Evolutionary conservation across 64 coral and sea anemone genomes (phyloP), one percentile per base, ranked within the genome.

Genomic region (Orbicella faveolata): DNA sequence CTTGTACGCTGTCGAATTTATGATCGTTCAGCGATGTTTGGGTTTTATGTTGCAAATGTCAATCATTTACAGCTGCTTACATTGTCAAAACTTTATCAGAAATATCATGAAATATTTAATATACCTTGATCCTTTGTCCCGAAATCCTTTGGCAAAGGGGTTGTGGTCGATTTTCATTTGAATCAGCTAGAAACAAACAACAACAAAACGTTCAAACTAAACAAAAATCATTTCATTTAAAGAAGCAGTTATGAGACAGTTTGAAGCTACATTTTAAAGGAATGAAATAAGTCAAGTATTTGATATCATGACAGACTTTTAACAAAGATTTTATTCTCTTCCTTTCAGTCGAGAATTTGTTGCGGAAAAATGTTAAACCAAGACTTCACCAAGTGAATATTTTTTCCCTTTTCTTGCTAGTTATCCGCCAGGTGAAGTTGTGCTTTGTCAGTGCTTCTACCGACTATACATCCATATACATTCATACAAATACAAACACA

Each of bases 131-230:
- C 94, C 91, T 90, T 96, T 96, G 77, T 96, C 94, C 4, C 94
- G 88, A 76, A 96, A 96, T 51, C 94, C 94, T 77, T 96, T 96
- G 37, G 94, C 94, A 36, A 96, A 96, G 23, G 94, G 94, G 52
- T 96, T 96, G 78, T 96, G 94, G 77, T 96, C 94, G 76, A 96
- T 96, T 87, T 96, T 96, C 90, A 96, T 90, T 83, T 96, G 94
- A 74, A 96, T 96, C 48, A 96, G 52, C 94, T 96, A 20, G 26
- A 87, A 88, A 57, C 52, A 44, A 72, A 76, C n/a, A 70, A 87
- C 54, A 81, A 63, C 79, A 62, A 26, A 70, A n/a, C 20, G 9
- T 26, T n/a, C 35, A 26, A 62, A 81, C n/a, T 18, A 70, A 72
- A 67, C 35, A 20, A 35, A n/a, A 65, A 69, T 39, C 35, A 18